Base-by-base conservation (phyloP, 2,113 vertebrate genomes). In the Mellivora capensis region DNA sequence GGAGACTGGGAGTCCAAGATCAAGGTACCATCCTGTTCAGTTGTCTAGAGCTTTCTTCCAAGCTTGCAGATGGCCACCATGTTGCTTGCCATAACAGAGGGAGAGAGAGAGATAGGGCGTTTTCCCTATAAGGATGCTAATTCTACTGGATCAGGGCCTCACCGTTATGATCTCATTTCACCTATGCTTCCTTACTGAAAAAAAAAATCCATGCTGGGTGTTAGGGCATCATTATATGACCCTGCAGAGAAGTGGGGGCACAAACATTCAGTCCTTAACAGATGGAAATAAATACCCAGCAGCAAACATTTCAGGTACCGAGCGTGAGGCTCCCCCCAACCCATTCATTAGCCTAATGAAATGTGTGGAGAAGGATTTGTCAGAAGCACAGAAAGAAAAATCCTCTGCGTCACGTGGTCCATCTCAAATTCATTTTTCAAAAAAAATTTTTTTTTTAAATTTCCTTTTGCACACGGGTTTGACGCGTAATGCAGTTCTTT, bases 371-470 rank as follows among this genome's bases (percentile, higher is more conserved):
- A 47, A 31, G 72, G 3, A 76, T 77, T 10, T 77, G 27, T 31
- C 27, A 10, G 74, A 47, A 47, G 25, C 4, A 9, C 42, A 31
- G 31, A 77, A 77, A 77, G 74, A 47, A 77, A 10, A 77, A 44
- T 17, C 72, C 0, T 44, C 7, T 31, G 2, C 7, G 0, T 29
- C 25, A 29, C 7, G 14, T 47, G 14, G 14, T 27, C 14, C 74
- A 18, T 2, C 14, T 76, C 39, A 44, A 76, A 31, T 47, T 76
- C 31, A 2, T 76, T 29, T 31, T 27, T 7, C 12, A 67, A 67
- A 67, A 76, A 44, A 44, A 15, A 59, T 57, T 6, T 29, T 29
- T 42, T 74, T 74, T 7, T 74, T 1, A n/a, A 3, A 44, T 17
- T 9, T 76, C 72, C 42, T 76, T 29, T 76, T 29, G 42, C 42